Evolutionary conservation across 2,888 invertebrate species (phyloP).

Genomic region (Ichneumoninae sp.): DNA sequence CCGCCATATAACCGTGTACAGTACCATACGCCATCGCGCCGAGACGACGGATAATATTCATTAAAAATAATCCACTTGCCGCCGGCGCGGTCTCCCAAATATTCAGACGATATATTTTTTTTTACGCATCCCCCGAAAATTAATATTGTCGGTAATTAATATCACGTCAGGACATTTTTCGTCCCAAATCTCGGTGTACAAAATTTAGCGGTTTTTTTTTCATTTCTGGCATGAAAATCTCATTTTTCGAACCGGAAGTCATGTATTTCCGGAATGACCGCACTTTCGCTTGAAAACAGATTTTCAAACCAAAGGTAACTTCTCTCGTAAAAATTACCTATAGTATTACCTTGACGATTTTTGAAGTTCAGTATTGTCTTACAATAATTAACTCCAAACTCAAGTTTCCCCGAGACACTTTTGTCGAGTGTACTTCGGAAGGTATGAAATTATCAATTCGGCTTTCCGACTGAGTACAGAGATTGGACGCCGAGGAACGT

Average conservation of each 20-base stretch:
- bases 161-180: not conserved
- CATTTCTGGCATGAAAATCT: no score
- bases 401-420: not conserved
- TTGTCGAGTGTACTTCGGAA: not conserved
- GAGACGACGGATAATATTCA: slow-evolving; percentile 28
- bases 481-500: slow-evolving; percentile 17
- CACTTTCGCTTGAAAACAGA: no score
- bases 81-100: slow-evolving; percentile 12
- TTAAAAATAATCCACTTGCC: slow-evolving; percentile 30
- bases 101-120: slow-evolving; percentile 26
- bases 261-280: no score
- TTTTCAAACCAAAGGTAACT: no score
- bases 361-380: not conserved
- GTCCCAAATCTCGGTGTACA: not conserved
- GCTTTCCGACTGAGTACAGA: not conserved
- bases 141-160: not conserved
- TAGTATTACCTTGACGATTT: no score
- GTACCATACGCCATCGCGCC: not conserved
- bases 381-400: not conserved
- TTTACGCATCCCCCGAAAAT: no score
- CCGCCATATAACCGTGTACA: not conserved
- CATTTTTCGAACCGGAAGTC: no score
- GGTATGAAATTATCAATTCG: not conserved
- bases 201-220: not conserved
- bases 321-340: no score